phyloP scores from a whole-genome alignment of 2,888 invertebrate species.

The Cabera pusaria region DNA sequence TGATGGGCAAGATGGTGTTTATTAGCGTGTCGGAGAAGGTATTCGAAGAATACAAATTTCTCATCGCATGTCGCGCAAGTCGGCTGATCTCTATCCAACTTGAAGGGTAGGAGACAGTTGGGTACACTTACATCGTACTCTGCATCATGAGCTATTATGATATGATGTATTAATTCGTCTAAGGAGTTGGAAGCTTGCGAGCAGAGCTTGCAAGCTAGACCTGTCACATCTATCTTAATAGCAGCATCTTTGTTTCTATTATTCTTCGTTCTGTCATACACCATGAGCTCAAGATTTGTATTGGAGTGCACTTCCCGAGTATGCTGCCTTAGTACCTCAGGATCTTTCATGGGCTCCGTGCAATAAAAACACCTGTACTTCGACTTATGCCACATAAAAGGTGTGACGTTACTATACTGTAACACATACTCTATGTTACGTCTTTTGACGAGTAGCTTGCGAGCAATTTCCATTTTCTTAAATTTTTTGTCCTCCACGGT shows the following conservation, averaged over 20 bases:
- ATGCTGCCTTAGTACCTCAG: slow-evolving; percentile 56
- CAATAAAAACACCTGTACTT: slow-evolving; percentile 73
- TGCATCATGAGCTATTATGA: slow-evolving; percentile 73
- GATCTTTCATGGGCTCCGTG: slow-evolving; percentile 65
- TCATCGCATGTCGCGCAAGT: slow-evolving; percentile 69
- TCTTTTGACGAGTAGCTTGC: slow-evolving; percentile 64
- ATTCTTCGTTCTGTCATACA: slow-evolving; percentile 68
- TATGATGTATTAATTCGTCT: slow-evolving; percentile 69
- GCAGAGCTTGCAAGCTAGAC: slow-evolving; percentile 65
- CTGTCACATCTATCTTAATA: slow-evolving; percentile 71
- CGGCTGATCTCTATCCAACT: slow-evolving; percentile 63
- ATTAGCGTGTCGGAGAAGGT: slow-evolving; percentile 68
- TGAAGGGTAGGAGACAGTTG: slow-evolving; percentile 71
- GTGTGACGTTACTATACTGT: slow-evolving; percentile 70
- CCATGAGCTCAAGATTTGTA: slow-evolving; percentile 64
- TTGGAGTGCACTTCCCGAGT: slow-evolving; percentile 56
- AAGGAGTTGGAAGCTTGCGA: slow-evolving; percentile 48
- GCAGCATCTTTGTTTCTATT: slow-evolving; percentile 74
- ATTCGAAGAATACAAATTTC: slow-evolving; percentile 74
- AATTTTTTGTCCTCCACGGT: slow-evolving; percentile 64
- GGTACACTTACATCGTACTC: slow-evolving; percentile 71
- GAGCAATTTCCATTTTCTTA: slow-evolving; percentile 68
- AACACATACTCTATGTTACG: slow-evolving; percentile 72
- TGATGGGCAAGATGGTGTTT: slow-evolving; percentile 73
- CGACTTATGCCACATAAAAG: slow-evolving; percentile 73